Conservation (phyloP, 2,113 vertebrate species). For the Martes martes region DNA sequence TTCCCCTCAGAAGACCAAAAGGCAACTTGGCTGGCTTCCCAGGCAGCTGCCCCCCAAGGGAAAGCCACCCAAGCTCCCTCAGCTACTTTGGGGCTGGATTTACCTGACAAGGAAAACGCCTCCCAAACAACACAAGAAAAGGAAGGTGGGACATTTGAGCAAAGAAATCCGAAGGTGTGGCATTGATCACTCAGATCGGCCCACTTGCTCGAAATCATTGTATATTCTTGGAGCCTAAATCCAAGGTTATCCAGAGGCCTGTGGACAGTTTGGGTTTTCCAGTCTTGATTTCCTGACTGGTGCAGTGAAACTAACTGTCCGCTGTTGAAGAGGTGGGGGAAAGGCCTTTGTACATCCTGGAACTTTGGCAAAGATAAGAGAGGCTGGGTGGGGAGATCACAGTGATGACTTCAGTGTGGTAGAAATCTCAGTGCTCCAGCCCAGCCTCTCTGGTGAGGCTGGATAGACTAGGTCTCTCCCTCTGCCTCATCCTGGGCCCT, state of each 20-base stretch:
- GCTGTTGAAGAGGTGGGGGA: neutral
- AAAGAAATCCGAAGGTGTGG: neutral
- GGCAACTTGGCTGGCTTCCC: conserved; percentile 43
- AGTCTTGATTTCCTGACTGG: neutral
- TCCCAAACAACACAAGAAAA: neutral
- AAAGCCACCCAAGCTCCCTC: conserved; percentile 55
- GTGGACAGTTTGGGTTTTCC: neutral
- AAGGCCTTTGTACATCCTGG: neutral
- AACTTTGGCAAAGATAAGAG: neutral
- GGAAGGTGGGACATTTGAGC: neutral
- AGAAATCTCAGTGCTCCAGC: neutral
- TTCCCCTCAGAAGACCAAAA: conserved; percentile 47
- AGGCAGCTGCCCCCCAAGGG: conserved; percentile 54
- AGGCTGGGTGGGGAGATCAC: neutral
- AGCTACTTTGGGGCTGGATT: neutral
- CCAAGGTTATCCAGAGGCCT: neutral
- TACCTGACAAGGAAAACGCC: conserved; percentile 17
- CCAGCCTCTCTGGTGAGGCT: neutral
- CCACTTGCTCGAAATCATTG: neutral
- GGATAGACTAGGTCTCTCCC: neutral
- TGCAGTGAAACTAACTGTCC: neutral
- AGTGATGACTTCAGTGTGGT: neutral
- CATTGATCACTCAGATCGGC: neutral
- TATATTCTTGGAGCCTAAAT: neutral
- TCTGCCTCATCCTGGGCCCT: neutral